A percentile compares a stretch with the other conserved stretches of the same genome.
phyloP scores from a whole-genome alignment of 2,888 invertebrate genomes.

The Synergus umbraculus region DNA sequence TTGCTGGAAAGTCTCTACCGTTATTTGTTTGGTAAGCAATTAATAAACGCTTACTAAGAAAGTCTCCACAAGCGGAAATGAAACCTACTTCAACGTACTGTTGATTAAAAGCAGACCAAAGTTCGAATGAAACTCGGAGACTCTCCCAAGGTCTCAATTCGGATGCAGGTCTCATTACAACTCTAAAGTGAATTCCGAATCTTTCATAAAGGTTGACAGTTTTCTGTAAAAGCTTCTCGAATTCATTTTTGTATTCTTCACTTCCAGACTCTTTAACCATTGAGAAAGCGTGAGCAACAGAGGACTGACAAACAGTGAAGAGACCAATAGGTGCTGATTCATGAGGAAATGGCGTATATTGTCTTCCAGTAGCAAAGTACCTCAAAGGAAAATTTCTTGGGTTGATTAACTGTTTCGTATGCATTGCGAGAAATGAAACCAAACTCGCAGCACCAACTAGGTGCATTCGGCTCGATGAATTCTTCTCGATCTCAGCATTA shows the following conservation, averaged over 20 bases:
- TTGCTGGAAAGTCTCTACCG: slow-evolving; percentile 81
- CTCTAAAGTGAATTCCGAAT: slow-evolving; percentile 84
- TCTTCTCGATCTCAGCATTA: slow-evolving; percentile 79
- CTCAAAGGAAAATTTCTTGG: slow-evolving; percentile 83
- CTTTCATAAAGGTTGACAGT: slow-evolving; percentile 82
- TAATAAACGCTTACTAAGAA: slow-evolving; percentile 87
- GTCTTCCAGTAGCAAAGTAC: slow-evolving; percentile 85
- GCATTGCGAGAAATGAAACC: slow-evolving; percentile 85
- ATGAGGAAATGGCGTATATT: slow-evolving; percentile 80
- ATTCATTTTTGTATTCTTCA: slow-evolving; percentile 78
- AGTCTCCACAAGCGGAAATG: slow-evolving; percentile 85
- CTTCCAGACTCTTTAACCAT: slow-evolving; percentile 77
- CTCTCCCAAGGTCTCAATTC: slow-evolving; percentile 83
- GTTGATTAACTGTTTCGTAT: slow-evolving; percentile 83
- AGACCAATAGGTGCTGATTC: slow-evolving; percentile 78
- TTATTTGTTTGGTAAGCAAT: slow-evolving; percentile 82
- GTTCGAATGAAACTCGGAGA: slow-evolving; percentile 84
- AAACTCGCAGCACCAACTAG: slow-evolving; percentile 88
- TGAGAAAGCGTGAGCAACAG: slow-evolving; percentile 83
- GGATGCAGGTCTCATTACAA: slow-evolving; percentile 82
- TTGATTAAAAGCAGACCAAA: slow-evolving; percentile 84
- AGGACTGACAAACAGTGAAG: slow-evolving; percentile 85
- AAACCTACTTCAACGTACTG: slow-evolving; percentile 86
- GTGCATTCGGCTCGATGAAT: slow-evolving; percentile 82
- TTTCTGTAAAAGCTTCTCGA: slow-evolving; percentile 80